Percentiles rank a stretch among this genome's conserved stretches.
Evolutionary conservation across 1,140 invertebrate species (phyloP).

Genomic region (Wasmannia auropunctata): DNA sequence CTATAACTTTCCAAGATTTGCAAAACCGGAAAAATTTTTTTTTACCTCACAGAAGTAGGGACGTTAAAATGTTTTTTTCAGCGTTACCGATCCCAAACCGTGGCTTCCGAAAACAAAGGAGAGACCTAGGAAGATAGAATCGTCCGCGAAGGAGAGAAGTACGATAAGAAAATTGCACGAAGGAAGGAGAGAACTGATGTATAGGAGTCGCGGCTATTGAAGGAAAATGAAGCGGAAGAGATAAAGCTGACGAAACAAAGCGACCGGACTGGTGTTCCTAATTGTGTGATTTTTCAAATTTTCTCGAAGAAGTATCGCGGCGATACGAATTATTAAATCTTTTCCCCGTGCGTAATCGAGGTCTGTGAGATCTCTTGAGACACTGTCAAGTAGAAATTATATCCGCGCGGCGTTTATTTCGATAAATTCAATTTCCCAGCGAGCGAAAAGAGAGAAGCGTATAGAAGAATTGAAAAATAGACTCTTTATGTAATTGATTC

Average conservation of each 20-base stretch:
- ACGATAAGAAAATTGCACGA: constrained; percentile 31
- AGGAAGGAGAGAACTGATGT: neutral
- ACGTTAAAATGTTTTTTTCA: constrained; percentile 17
- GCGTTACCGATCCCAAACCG: neutral
- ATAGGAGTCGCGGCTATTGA: constrained; percentile 25
- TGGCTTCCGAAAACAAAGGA: neutral
- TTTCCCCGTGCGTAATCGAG: neutral
- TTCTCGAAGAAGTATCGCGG: constrained; percentile 21
- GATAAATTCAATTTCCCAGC: neutral
- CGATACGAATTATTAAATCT: neutral
- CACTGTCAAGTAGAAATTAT: neutral
- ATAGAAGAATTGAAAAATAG: neutral
- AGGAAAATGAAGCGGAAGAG: constrained; percentile 52
- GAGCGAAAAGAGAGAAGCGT: neutral
- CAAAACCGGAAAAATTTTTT: neutral
- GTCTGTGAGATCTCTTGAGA: neutral
- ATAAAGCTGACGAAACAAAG: constrained; percentile 54
- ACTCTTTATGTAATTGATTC: constrained; percentile 19
- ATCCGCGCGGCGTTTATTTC: neutral
- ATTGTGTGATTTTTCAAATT: constrained; percentile 49
- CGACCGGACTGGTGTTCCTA: neutral
- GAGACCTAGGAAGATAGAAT: neutral
- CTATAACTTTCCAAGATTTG: constrained; percentile 18
- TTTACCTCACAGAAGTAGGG: neutral
- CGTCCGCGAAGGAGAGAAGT: neutral